Conservation (phyloP, 2,888 invertebrate genomes). For the Aporophyla nigra region DNA sequence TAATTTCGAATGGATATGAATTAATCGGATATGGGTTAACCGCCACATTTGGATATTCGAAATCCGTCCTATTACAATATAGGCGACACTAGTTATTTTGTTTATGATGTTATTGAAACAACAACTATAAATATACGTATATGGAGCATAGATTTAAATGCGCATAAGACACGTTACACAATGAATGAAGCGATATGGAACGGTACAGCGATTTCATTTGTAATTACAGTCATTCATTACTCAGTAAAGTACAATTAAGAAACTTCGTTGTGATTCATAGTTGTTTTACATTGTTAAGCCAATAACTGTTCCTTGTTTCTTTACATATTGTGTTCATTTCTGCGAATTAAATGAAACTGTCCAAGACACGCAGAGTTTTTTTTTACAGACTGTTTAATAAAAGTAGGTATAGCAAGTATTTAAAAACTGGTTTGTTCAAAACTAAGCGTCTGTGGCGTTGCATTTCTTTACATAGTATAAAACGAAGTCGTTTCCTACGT, state of each 20-base stretch:
- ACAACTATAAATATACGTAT: too few species aligned
- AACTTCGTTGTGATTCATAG: slow-evolving; percentile 41
- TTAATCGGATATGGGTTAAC: slow-evolving; percentile 1
- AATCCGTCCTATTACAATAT: slow-evolving; percentile 21
- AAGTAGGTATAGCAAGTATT: too few species aligned
- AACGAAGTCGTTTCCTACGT: too few species aligned
- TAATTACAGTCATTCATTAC: slow-evolving; percentile 48
- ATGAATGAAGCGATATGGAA: slow-evolving; percentile 46
- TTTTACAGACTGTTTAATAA: too few species aligned
- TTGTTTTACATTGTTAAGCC: slow-evolving; percentile 8
- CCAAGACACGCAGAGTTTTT: neutral
- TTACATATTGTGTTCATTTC: neutral
- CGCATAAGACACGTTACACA: slow-evolving; percentile 21
- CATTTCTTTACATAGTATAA: too few species aligned
- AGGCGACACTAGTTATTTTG: slow-evolving; percentile 9
- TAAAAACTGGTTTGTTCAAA: neutral
- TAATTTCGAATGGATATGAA: neutral
- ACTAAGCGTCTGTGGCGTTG: neutral
- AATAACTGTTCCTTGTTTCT: slow-evolving; percentile 10
- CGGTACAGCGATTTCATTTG: slow-evolving; percentile 30
- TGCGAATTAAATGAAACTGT: neutral
- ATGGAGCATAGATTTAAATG: slow-evolving; percentile 14
- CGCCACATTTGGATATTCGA: slow-evolving; percentile 9
- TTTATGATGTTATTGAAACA: slow-evolving; percentile 14
- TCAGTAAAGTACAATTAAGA: slow-evolving; percentile 32